Evolutionary conservation across 2,113 vertebrate species (phyloP), one percentile per base, ranked within the genome.

Genomic region (Sceloporus undulatus): DNA sequence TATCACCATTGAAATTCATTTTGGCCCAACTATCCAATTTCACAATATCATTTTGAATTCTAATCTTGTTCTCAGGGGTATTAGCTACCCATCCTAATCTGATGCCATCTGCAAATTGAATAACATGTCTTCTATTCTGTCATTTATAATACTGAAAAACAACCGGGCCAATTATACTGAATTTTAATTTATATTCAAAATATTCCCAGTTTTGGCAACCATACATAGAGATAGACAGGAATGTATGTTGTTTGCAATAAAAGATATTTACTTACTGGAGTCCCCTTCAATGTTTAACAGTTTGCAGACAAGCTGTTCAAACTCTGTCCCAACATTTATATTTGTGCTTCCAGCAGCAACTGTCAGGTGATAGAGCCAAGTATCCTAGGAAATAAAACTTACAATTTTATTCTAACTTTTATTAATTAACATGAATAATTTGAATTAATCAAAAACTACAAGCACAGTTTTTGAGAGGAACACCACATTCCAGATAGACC

Each of bases 351-450:
- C 98, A 38, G 98, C 98, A 87, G 98, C 98, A 93, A 99, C 96
- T 1, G 97, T 98, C 93, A 99, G 96, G 94, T 99, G 98, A 94
- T 99, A 99, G 90, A 99, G 97, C 99, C 98, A 99, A 0, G 97
- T 97, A 10, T 98, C 98, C 99, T 99, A 81, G 56, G 89, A 94
- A 70, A 93, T 83, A 94, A 91, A 94, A 82, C 71, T 74, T 29
- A 18, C 71, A 71, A 75, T 40, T 59, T 38, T 38, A 4, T 86
- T 68, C 54, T 54, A 85, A 25, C 29, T 85, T 56, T 38, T 23
- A 29, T 82, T 73, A 23, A 1, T 56, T 59, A 62, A 62, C 59
- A 62, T 13, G 11, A 62, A 62, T 18, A 62, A 16, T 16, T 16
- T 10, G 18, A 4, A 14, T 34, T 79, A 16, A 54, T 79, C 9